Evolutionary conservation across 2,113 vertebrate genomes (phyloP).

Genomic region (Seriola rivoliana): DNA sequence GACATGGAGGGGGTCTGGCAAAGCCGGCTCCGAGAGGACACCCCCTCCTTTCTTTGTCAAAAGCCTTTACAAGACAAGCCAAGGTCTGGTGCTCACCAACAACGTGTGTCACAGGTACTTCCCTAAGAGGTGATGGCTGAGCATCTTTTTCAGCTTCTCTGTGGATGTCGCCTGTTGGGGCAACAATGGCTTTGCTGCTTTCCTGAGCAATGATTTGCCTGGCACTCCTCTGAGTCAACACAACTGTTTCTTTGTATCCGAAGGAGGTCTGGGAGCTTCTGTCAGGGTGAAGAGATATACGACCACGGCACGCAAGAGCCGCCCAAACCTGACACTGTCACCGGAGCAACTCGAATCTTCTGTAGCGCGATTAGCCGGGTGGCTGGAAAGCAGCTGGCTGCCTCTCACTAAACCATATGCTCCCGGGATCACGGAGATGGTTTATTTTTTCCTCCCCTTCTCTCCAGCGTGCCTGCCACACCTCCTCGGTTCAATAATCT

Average conservation of each 20-base stretch:
- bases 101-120: slow-evolving; percentile 70
- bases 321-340: slow-evolving; percentile 46
- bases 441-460: slow-evolving; percentile 38
- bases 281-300: slow-evolving; percentile 29
- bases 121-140: slow-evolving; percentile 35
- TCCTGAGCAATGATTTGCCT: slow-evolving; percentile 50
- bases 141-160: slow-evolving; percentile 54
- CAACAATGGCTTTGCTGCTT: slow-evolving; percentile 14
- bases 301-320: background rate
- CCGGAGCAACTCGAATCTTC: slow-evolving; percentile 57
- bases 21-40: slow-evolving; percentile 7
- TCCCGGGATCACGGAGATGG: slow-evolving; percentile 31
- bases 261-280: slow-evolving; percentile 11
- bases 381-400: slow-evolving; percentile 72
- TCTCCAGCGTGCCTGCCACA: slow-evolving; percentile 34
- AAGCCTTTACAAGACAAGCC: slow-evolving; percentile 40
- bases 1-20: slow-evolving; percentile 7
- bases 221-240: slow-evolving; percentile 11
- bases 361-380: slow-evolving; percentile 66
- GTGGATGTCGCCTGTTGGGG: slow-evolving; percentile 29
- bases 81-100: slow-evolving; percentile 55
- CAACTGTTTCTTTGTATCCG: slow-evolving; percentile 69
- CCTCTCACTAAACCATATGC: slow-evolving; percentile 63
- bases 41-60: slow-evolving; percentile 37
- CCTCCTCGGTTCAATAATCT: slow-evolving; percentile 62